These are phyloP conservation scores for Melieria picta DNA, from an alignment of 2,888 invertebrate genomes.

Conservation along the genomic window DNA sequence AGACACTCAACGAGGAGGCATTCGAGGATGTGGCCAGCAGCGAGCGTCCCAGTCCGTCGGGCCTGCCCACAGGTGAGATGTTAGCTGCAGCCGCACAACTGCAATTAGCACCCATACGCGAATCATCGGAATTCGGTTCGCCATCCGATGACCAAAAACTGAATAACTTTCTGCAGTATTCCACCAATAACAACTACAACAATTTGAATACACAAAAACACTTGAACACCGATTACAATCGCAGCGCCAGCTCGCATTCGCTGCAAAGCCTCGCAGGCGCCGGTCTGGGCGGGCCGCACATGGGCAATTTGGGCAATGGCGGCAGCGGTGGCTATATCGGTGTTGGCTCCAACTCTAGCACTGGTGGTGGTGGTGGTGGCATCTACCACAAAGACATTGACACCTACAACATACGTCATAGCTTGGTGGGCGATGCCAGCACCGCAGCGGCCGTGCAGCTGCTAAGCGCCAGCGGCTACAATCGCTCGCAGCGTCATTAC, in stretches of 20 bases:
- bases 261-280: constrained; percentile 54
- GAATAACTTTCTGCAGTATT: constrained; percentile 51
- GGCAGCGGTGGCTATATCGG: constrained; percentile 49
- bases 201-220: constrained; percentile 50
- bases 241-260: constrained; percentile 60
- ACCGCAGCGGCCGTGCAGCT: constrained; percentile 47
- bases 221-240: constrained; percentile 54
- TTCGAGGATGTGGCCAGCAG: constrained; percentile 89
- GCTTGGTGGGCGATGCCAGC: constrained; percentile 49
- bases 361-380: constrained; percentile 33
- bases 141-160: constrained; percentile 63
- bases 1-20: constrained; percentile 92
- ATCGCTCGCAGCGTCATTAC: constrained; percentile 44
- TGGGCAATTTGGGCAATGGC: constrained; percentile 47
- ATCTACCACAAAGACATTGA: constrained; percentile 43
- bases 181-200: constrained; percentile 51
- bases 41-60: constrained; percentile 70
- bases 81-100: constrained; percentile 64
- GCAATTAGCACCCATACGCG: constrained; percentile 67
- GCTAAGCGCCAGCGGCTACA: constrained; percentile 38
- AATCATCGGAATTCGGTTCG: constrained; percentile 66
- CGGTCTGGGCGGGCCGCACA: constrained; percentile 49
- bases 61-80: constrained; percentile 69
- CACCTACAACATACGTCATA: constrained; percentile 49
- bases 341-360: constrained; percentile 26